phyloP scores from a whole-genome alignment of 2,888 invertebrate genomes.

The Rhaphigaster nebulosa region DNA sequence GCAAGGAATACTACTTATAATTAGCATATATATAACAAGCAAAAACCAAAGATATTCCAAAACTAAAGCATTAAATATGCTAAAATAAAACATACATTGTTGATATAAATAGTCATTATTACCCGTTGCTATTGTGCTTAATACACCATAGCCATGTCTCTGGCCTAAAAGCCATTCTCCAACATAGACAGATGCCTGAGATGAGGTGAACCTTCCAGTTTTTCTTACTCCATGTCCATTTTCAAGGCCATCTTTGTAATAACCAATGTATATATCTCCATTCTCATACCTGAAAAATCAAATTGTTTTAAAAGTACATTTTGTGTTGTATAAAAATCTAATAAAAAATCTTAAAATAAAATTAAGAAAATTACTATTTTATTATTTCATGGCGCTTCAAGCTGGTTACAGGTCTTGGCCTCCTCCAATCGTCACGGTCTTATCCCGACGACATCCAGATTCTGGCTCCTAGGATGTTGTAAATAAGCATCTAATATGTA shows the following conservation, averaged over 20 bases:
- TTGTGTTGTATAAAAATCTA: too few species aligned
- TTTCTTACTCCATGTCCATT: constrained; percentile 89
- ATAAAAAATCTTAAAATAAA: too few species aligned
- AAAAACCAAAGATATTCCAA: not conserved
- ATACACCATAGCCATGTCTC: constrained; percentile 88
- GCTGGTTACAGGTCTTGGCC: too few species aligned
- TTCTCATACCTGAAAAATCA: constrained; percentile 73
- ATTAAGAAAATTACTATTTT: too few species aligned
- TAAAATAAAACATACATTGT: not conserved
- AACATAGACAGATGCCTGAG: constrained; percentile 85
- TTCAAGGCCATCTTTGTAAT: constrained; percentile 85
- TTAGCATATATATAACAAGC: not conserved
- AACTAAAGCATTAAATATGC: not conserved
- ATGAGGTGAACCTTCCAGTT: constrained; percentile 83
- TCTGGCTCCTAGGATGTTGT: too few species aligned
- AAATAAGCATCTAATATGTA: too few species aligned
- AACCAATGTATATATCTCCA: constrained; percentile 88
- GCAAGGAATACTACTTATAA: not conserved
- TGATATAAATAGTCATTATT: not conserved
- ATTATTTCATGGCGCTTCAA: too few species aligned
- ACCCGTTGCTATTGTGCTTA: constrained; percentile 87
- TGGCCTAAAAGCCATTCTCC: constrained; percentile 87
- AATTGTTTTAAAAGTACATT: not conserved
- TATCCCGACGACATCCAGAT: too few species aligned
- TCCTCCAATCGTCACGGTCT: too few species aligned